Evolutionary conservation across 2,888 invertebrate genomes (phyloP).

Genomic region (Synanthedon formicaeformis): DNA sequence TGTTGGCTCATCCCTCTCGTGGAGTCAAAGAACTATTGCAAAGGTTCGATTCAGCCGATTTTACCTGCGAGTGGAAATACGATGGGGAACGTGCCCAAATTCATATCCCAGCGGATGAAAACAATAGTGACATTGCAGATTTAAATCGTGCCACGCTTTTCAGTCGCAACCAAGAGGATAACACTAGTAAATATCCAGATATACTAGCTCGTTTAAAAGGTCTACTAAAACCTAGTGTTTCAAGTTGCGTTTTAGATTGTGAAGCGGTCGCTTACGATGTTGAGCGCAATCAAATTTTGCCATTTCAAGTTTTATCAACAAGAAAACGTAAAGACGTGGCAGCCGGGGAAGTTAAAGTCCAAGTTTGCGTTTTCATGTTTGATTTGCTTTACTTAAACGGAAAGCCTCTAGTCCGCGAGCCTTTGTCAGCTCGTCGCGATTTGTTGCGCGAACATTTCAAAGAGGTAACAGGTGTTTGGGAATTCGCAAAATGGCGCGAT

Average conservation of each 20-base stretch:
- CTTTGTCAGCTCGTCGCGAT: slow-evolving; percentile 80
- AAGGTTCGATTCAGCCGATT: slow-evolving; percentile 85
- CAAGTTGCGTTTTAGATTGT: slow-evolving; percentile 91
- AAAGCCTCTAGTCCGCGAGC: slow-evolving; percentile 80
- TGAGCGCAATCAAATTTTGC: slow-evolving; percentile 88
- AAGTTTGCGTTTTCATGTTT: slow-evolving; percentile 96
- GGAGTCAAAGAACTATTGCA: slow-evolving; percentile 90
- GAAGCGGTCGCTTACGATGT: slow-evolving; percentile 98
- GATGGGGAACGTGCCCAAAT: slow-evolving; percentile 98
- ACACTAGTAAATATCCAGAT: slow-evolving; percentile 92
- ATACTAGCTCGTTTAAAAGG: slow-evolving; percentile 77
- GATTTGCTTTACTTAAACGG: slow-evolving; percentile 95
- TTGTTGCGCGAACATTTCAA: slow-evolving; percentile 79
- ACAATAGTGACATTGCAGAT: slow-evolving; percentile 69
- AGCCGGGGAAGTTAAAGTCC: slow-evolving; percentile 68
- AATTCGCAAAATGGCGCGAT: slow-evolving; percentile 87
- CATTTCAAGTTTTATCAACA: slow-evolving; percentile 96
- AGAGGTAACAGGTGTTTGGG: slow-evolving; percentile 79
- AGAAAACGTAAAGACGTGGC: slow-evolving; percentile 89
- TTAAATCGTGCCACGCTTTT: slow-evolving; percentile 81
- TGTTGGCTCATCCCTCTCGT: slow-evolving; percentile 98
- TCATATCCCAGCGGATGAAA: slow-evolving; percentile 50
- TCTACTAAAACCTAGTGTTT: slow-evolving; percentile 69
- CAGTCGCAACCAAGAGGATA: slow-evolving; percentile 88
- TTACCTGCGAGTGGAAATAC: slow-evolving; percentile 99